Evolutionary conservation across 1,140 invertebrate species (phyloP).

Genomic region (Notospermus geniculatus): DNA sequence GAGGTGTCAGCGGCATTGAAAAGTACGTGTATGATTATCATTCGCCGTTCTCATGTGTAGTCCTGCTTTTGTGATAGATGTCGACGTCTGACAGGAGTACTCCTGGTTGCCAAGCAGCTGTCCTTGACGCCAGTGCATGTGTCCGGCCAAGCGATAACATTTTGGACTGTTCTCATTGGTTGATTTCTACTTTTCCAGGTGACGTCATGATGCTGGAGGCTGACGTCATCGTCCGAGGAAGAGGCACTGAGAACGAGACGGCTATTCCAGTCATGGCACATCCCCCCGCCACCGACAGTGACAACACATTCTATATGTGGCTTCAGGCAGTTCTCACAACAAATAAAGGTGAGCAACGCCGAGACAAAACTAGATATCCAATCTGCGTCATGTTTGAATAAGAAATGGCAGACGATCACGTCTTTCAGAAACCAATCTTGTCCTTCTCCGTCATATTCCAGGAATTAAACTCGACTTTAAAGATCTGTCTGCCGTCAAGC

Average conservation of each 20-base stretch:
- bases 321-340: neutral
- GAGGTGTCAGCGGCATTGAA: slow-evolving; percentile 10
- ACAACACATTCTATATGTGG: slow-evolving; percentile 13
- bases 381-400: too few relatives aligned
- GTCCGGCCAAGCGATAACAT: neutral
- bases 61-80: slow-evolving; percentile 8
- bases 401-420: too few relatives aligned
- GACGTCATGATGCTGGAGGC: slow-evolving; percentile 15
- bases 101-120: slow-evolving; percentile 7
- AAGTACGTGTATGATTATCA: slow-evolving; percentile 9
- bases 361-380: too few relatives aligned
- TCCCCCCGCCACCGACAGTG: slow-evolving; percentile 12
- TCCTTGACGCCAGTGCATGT: neutral
- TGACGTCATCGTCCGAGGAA: slow-evolving; percentile 7
- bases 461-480: slow-evolving; percentile 14
- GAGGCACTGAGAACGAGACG: slow-evolving; percentile 7
- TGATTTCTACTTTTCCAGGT: slow-evolving; percentile 5
- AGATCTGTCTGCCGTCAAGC: slow-evolving; percentile 2
- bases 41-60: slow-evolving; percentile 14
- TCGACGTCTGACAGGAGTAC: slow-evolving; percentile 7
- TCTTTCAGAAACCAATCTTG: too few relatives aligned
- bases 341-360: slow-evolving; percentile 9
- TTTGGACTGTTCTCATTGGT: neutral
- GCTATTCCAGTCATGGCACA: slow-evolving; percentile 15
- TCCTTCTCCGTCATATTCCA: neutral